phyloP scores from a whole-genome alignment of 2,797 vertebrate genomes.

The Pseudocheirus occidentalis region DNA sequence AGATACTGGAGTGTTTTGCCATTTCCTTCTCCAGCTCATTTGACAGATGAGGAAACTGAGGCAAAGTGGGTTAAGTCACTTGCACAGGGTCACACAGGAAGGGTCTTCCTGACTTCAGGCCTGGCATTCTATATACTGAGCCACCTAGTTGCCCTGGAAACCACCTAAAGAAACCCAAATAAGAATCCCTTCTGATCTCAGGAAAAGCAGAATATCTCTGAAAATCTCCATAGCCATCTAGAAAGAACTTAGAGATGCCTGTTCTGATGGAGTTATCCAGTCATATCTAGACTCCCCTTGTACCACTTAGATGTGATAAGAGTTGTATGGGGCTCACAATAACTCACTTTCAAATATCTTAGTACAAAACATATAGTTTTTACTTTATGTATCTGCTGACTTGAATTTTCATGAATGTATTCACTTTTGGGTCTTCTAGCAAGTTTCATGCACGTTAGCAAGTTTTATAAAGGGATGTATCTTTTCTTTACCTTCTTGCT shows the following conservation, averaged over 20 bases:
- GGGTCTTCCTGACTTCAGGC: background rate
- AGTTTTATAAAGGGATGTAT: background rate
- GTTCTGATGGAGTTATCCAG: background rate
- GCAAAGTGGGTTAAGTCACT: background rate
- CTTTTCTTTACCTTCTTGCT: background rate
- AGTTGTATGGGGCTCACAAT: background rate
- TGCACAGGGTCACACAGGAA: background rate
- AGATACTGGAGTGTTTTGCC: background rate
- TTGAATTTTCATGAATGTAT: background rate
- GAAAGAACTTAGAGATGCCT: background rate
- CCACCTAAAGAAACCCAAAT: background rate
- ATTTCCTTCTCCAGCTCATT: background rate
- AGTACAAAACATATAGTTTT: background rate
- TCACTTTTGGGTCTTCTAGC: background rate
- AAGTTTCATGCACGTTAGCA: background rate
- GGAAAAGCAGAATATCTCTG: background rate
- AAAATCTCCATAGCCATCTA: background rate
- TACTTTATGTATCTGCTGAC: background rate
- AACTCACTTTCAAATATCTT: background rate
- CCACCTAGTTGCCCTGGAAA: background rate
- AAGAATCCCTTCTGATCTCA: background rate
- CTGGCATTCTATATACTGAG: background rate
- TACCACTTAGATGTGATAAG: background rate
- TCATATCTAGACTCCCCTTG: background rate
- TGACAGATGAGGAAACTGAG: background rate